Percentiles rank a stretch among this genome's conserved stretches.
phyloP scores from a whole-genome alignment of 2,797 vertebrate genomes.

The Myotis planiceps region DNA sequence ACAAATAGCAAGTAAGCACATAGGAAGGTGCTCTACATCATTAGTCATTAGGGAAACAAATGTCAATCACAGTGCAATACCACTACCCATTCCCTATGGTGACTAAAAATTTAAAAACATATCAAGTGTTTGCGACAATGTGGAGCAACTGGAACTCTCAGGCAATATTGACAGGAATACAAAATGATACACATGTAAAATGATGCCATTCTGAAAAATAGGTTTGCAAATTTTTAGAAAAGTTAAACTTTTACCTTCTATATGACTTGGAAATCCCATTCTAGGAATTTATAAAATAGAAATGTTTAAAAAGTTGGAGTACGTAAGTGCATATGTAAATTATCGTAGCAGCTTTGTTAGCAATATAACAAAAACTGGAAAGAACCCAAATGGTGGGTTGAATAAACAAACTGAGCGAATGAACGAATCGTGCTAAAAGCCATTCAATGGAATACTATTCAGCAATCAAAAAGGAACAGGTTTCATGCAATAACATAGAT shows the following conservation, averaged over 20 bases:
- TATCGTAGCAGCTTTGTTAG: not conserved
- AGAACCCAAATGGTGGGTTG: not conserved
- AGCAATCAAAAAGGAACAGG: not conserved
- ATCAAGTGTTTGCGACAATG: not conserved
- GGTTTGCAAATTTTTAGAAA: not conserved
- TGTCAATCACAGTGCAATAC: not conserved
- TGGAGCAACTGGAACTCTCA: not conserved
- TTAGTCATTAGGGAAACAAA: not conserved
- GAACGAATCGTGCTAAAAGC: not conserved
- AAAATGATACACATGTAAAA: not conserved
- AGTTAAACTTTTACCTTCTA: not conserved
- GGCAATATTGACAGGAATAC: not conserved
- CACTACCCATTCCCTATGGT: not conserved
- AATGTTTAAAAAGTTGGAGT: not conserved
- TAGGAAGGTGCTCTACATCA: not conserved
- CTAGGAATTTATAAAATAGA: not conserved
- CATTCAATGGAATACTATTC: not conserved
- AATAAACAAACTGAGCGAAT: not conserved
- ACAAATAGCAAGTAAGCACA: not conserved
- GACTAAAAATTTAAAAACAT: not conserved
- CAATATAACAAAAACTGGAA: slow-evolving; percentile 6
- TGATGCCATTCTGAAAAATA: not conserved
- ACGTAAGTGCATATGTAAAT: not conserved
- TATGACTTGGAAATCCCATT: not conserved
- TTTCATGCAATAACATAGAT: not conserved